Evolutionary conservation across 1,140 invertebrate species (phyloP).

Genomic region (Drosophila grimshawi): DNA sequence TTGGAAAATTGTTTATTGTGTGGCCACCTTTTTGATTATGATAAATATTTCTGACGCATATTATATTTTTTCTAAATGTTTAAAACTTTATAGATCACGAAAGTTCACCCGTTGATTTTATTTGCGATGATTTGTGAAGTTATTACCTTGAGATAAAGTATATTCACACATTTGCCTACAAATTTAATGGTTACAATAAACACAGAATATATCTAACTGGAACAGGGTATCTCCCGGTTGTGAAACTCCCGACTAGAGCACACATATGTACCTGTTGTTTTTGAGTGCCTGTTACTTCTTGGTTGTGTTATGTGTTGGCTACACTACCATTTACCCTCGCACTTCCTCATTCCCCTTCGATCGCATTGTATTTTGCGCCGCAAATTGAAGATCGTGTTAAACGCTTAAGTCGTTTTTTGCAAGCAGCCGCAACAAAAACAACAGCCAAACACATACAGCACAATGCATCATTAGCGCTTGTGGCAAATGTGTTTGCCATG

Average conservation of each 20-base stretch:
- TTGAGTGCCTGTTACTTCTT: not conserved
- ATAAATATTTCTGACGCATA: too few species aligned
- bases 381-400: constrained; percentile 83
- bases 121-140: too few species aligned
- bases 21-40: too few species aligned
- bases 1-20: too few species aligned
- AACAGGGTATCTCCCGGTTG: not conserved
- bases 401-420: constrained; percentile 65
- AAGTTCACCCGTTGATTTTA: too few species aligned
- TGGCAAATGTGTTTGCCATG: constrained; percentile 73
- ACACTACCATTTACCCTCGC: constrained; percentile 6
- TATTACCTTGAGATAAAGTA: too few species aligned
- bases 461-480: constrained; percentile 80
- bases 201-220: not conserved
- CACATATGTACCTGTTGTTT: constrained; percentile 1
- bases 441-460: constrained; percentile 56
- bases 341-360: constrained; percentile 8
- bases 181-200: not conserved
- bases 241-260: not conserved
- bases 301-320: constrained; percentile 19
- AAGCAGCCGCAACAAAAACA: constrained; percentile 13
- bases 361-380: constrained; percentile 65
- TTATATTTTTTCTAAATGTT: too few species aligned
- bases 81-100: too few species aligned
- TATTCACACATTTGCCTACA: too few species aligned